These are phyloP conservation scores for Plagodis pulveraria DNA, from an alignment of 2,888 invertebrate species.

Conservation along the genomic window DNA sequence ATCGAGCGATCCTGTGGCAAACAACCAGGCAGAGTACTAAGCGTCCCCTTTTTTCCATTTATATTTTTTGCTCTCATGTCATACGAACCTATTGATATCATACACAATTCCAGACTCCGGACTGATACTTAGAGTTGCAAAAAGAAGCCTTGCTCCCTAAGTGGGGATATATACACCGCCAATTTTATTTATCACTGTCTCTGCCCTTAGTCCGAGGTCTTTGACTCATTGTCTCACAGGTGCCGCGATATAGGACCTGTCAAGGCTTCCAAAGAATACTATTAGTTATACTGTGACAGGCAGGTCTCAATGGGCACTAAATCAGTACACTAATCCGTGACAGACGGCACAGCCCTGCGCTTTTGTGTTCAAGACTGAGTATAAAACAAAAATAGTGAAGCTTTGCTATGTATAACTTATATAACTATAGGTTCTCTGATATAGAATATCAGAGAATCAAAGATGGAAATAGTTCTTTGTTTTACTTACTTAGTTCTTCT, in stretches of 20 bases:
- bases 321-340: constrained; percentile 65
- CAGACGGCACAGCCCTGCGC: constrained; percentile 48
- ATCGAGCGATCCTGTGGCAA: too few species aligned
- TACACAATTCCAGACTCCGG: too few species aligned
- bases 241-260: constrained; percentile 43
- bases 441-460: neutral
- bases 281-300: constrained; percentile 10
- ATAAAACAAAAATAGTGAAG: constrained; percentile 48
- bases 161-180: neutral
- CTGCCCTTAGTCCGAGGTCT: constrained; percentile 6
- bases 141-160: constrained; percentile 1
- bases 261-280: neutral
- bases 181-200: constrained; percentile 10
- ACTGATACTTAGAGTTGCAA: too few species aligned
- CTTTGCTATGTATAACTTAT: constrained; percentile 28
- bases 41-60: too few species aligned
- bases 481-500: too few species aligned
- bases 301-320: constrained; percentile 57
- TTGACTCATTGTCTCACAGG: constrained; percentile 26
- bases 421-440: too few species aligned
- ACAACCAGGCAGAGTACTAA: too few species aligned
- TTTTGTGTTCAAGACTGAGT: constrained; percentile 46
- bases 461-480: neutral
- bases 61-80: too few species aligned
- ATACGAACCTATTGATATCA: too few species aligned